Evolutionary conservation across 2,113 vertebrate species (phyloP).

Genomic region (Himantopus leucocephalus): DNA sequence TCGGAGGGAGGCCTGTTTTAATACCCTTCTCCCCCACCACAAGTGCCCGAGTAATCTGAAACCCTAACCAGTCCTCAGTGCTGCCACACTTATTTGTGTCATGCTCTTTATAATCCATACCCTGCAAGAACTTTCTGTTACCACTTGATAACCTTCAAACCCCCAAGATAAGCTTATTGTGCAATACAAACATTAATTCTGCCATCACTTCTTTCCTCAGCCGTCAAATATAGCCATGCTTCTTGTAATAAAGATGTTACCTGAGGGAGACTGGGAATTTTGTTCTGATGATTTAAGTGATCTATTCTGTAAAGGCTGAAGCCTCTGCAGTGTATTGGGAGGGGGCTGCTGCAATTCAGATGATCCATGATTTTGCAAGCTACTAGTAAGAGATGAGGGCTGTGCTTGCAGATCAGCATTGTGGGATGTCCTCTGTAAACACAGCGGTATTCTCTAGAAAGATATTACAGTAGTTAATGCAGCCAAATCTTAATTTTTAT

Average conservation of each 20-base stretch:
- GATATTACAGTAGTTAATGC: background rate
- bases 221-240: background rate
- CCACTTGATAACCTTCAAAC: background rate
- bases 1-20: background rate
- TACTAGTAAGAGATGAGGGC: background rate
- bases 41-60: background rate
- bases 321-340: background rate
- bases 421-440: background rate
- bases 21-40: background rate
- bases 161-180: background rate
- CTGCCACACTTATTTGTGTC: background rate
- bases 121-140: background rate
- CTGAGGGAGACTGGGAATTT: slow-evolving; percentile 45
- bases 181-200: background rate
- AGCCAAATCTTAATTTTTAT: background rate
- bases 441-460: background rate
- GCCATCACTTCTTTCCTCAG: background rate
- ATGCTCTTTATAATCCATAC: background rate
- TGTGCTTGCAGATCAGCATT: slow-evolving; percentile 8
- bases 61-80: too few species aligned
- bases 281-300: slow-evolving; percentile 32
- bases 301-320: background rate
- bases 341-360: background rate
- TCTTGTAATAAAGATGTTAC: slow-evolving; percentile 53
- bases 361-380: background rate